Evolutionary conservation across 2,797 vertebrate species (phyloP).

Genomic region (Acanthornis magna): DNA sequence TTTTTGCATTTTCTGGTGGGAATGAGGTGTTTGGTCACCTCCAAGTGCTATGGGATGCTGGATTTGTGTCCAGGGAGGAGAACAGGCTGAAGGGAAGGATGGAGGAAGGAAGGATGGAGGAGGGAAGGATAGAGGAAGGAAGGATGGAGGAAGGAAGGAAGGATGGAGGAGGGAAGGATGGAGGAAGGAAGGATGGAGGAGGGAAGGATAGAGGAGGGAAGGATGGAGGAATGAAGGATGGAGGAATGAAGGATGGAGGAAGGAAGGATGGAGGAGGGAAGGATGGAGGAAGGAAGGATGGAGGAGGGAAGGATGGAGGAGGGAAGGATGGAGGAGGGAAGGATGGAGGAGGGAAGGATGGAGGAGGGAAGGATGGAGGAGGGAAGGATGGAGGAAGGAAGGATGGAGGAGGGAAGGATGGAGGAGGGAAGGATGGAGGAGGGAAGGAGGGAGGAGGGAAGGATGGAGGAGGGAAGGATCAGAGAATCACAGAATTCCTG

Average conservation of each 20-base stretch:
- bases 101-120: too few species aligned
- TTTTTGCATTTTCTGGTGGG: fast-evolving
- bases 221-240: too few species aligned
- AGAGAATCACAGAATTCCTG: neutral
- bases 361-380: too few species aligned
- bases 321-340: neutral
- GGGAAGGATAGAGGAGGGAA: neutral
- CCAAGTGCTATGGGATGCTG: fast-evolving
- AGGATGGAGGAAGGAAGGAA: too few species aligned
- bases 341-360: neutral
- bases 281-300: too few species aligned
- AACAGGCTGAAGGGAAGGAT: neutral
- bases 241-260: too few species aligned
- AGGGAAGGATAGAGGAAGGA: too few species aligned
- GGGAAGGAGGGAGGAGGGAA: neutral
- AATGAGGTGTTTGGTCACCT: fast-evolving
- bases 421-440: neutral
- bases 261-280: too few species aligned
- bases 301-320: neutral
- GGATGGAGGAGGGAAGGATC: too few species aligned
- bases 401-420: too few species aligned
- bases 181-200: neutral
- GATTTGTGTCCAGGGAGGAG: neutral
- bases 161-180: too few species aligned
- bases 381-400: too few species aligned